phyloP scores from a whole-genome alignment of 92 coral and sea anemone genomes.

The Siderastrea siderea region DNA sequence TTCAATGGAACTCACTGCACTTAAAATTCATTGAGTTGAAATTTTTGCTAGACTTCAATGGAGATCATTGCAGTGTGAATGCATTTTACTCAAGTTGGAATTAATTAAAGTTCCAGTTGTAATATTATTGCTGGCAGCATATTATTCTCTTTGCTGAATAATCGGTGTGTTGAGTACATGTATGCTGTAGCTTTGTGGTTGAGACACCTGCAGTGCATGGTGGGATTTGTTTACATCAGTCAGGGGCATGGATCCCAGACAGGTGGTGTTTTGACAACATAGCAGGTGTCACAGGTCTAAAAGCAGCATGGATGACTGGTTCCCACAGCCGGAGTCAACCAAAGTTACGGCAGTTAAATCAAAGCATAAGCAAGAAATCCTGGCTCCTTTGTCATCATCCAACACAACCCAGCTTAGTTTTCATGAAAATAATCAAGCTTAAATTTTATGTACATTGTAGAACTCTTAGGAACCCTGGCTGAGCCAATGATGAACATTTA shows the following conservation, averaged over 20 bases:
- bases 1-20: too few relatives aligned
- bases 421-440: background rate
- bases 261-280: constrained; percentile 36
- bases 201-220: constrained; percentile 7
- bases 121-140: too few relatives aligned
- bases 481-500: constrained; percentile 14
- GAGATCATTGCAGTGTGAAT: too few relatives aligned
- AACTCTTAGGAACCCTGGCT: constrained; percentile 1
- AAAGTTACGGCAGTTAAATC: background rate
- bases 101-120: too few relatives aligned
- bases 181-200: background rate
- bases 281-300: constrained; percentile 38
- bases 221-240: constrained; percentile 46
- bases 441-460: background rate
- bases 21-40: too few relatives aligned
- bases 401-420: background rate
- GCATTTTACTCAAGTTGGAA: too few relatives aligned
- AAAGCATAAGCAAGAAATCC: background rate
- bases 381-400: background rate
- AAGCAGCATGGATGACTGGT: constrained; percentile 30
- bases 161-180: too few relatives aligned
- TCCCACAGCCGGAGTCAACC: background rate
- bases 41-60: too few relatives aligned
- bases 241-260: background rate
- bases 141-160: too few relatives aligned